Percentiles rank a stretch among this genome's conserved stretches.
Evolutionary conservation across 2,888 invertebrate genomes (phyloP).

Genomic region (Sinopyrophorus schimmeli): DNA sequence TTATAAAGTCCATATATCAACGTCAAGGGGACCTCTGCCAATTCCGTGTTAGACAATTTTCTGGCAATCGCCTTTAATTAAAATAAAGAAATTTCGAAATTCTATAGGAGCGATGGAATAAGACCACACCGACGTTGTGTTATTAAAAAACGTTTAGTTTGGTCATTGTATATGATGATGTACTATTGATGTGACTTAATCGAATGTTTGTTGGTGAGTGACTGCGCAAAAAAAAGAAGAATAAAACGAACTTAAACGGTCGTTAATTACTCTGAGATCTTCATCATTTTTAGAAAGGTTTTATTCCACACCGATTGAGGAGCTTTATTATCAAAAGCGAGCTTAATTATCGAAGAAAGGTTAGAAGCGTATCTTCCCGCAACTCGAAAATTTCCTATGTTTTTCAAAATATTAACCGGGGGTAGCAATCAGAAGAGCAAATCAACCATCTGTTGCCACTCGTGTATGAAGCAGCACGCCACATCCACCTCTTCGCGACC

Average conservation of each 20-base stretch:
- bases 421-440: conserved; percentile 36
- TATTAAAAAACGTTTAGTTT: conserved; percentile 30
- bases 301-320: conserved; percentile 1
- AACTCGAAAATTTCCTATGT: conserved; percentile 25
- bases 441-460: conserved; percentile 42
- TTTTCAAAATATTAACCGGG: conserved; percentile 28
- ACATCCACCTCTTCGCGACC: conserved; percentile 23
- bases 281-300: conserved; percentile 33
- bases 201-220: conserved; percentile 40
- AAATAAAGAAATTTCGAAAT: conserved; percentile 13
- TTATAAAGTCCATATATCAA: conserved; percentile 34
- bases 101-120: background rate
- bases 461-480: conserved; percentile 40
- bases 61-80: conserved; percentile 14
- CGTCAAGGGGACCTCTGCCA: conserved; percentile 25
- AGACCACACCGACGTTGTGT: conserved; percentile 31
- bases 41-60: background rate
- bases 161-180: conserved; percentile 41
- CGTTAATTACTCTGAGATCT: conserved; percentile 40
- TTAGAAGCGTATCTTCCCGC: conserved; percentile 7
- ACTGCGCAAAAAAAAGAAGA: conserved; percentile 39
- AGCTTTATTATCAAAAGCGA: no score
- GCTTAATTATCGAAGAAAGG: no score
- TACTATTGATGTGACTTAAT: conserved; percentile 42
- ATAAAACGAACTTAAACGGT: conserved; percentile 41